These are phyloP conservation scores for Sebastiscus tertius DNA, from an alignment of 2,797 vertebrate genomes.

Conservation along the genomic window DNA sequence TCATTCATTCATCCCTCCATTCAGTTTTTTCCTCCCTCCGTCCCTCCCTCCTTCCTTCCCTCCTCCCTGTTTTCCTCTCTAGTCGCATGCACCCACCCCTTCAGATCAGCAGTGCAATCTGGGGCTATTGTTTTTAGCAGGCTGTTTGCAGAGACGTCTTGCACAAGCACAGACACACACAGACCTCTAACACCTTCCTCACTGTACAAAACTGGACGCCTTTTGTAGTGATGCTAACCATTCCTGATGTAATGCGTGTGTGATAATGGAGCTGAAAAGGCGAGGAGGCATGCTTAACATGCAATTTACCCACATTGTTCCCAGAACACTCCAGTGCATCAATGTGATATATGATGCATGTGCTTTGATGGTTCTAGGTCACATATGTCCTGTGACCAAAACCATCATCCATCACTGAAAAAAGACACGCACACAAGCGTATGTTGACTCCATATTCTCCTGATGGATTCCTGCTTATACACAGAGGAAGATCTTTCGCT, in stretches of 20 bases:
- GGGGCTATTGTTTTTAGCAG: conserved; percentile 78
- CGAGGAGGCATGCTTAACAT: conserved; percentile 1
- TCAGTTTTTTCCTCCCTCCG: conserved; percentile 61
- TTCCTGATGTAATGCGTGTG: conserved; percentile 7
- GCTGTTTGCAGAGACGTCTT: conserved; percentile 46
- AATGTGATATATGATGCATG: conserved; percentile 45
- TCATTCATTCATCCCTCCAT: conserved; percentile 79
- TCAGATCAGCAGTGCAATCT: conserved; percentile 58
- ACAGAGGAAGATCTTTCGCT: conserved; percentile 7
- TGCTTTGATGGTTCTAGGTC: conserved; percentile 53
- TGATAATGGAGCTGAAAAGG: not conserved
- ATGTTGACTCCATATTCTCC: not conserved
- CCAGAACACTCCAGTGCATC: conserved; percentile 28
- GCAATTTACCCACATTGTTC: conserved; percentile 43
- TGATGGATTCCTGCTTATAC: not conserved
- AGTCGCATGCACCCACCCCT: conserved; percentile 65
- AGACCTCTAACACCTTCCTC: conserved; percentile 23
- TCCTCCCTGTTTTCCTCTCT: conserved; percentile 59
- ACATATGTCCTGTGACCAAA: conserved; percentile 45
- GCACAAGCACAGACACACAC: conserved; percentile 20
- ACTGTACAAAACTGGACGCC: not conserved
- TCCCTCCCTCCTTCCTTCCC: conserved; percentile 43
- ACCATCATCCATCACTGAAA: conserved; percentile 24
- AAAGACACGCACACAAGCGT: conserved; percentile 3
- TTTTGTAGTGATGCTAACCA: not conserved